Base-by-base conservation (phyloP, 2,113 vertebrate species). In the Candoia aspera region DNA sequence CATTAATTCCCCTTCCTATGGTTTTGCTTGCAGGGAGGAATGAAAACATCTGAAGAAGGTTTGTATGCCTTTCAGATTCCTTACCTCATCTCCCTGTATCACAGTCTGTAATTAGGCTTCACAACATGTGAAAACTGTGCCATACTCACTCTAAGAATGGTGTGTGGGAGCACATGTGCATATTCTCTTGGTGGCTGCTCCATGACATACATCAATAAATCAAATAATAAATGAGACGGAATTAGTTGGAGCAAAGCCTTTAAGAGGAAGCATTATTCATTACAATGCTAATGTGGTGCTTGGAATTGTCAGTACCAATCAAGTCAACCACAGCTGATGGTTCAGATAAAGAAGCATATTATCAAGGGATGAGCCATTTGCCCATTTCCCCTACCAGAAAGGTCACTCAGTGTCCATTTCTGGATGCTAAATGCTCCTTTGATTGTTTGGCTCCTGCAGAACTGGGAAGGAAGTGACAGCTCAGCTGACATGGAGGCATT, bases 121-220 rank as follows among this genome's bases (percentile, higher is more conserved):
- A 3, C 0, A 0, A n/a, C n/a, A 57, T 93, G 19, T 64, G 89
- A 84, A 37, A 92, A 55, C 29, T 0, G 2, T 8, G 19, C 0
- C 0, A 15, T 26, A 84, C 6, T 53, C 64, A 42, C 29, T 94
- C 21, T 90, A 90, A 49, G n/a, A 3, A 4, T 19, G 46, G 8
- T 2, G 2, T 5, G 29, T 6, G 15, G 79, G 64, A 55, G n/a
- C 2, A 55, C 88, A 84, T 84, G 46, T 53, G 59, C 64, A 2
- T 68, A n/a, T 2, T 92, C 88, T 87, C 94, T 86, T 92, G 90
- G 84, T 85, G 88, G 90, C 4, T 42, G 46, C 10, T 94, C 37
- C 13, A 60, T 0, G 23, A 29, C 92, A 49, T 53, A 89, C 87
- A 91, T 91, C 88, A 92, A 92, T 93, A 96, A 94, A 93, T 93